phyloP scores from a whole-genome alignment of 2,113 vertebrate species.

The Oreochromis tanganicae region DNA sequence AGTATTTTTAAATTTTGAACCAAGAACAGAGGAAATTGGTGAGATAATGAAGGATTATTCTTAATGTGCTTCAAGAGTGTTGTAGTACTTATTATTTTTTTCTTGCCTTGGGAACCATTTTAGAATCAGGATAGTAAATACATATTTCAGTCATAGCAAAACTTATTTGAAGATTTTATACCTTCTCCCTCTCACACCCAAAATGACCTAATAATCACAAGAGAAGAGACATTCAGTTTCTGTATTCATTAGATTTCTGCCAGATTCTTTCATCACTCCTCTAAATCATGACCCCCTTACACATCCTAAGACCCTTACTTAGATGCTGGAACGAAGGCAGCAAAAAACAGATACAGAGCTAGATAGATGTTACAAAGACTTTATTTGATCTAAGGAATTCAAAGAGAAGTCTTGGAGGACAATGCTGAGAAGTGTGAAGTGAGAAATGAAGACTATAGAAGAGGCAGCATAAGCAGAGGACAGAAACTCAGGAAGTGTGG shows the following conservation, averaged over 20 bases:
- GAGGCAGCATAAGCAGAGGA: background rate
- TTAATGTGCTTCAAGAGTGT: background rate
- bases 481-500: background rate
- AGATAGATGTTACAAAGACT: background rate
- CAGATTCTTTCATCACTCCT: background rate
- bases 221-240: background rate
- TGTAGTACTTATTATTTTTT: background rate
- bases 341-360: background rate
- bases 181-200: background rate
- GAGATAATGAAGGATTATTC: background rate
- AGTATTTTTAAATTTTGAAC: background rate
- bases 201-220: background rate
- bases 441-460: background rate
- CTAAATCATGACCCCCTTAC: background rate
- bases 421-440: background rate
- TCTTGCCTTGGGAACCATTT: background rate
- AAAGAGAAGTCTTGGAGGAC: slow-evolving; percentile 15
- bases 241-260: background rate
- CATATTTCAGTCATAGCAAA: background rate
- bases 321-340: background rate
- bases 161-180: background rate
- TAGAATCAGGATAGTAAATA: background rate
- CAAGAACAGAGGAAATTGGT: background rate
- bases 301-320: background rate
- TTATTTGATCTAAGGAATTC: slow-evolving; percentile 13